Percentiles rank a stretch among this genome's conserved stretches.
Evolutionary conservation across 2,797 vertebrate species (phyloP).

Genomic region (Acipenser oxyrinchus): DNA sequence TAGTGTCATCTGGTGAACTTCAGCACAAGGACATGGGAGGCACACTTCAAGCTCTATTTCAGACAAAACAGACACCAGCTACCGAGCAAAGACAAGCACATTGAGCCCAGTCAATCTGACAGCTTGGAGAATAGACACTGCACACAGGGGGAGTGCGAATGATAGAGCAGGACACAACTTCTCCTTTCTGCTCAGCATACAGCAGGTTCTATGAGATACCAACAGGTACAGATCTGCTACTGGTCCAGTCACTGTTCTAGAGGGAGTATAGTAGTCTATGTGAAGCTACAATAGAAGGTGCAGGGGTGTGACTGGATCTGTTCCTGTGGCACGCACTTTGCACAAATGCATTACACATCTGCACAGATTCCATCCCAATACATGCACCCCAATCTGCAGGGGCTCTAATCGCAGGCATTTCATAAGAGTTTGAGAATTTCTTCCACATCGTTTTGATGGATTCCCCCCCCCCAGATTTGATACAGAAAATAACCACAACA

Average conservation of each 20-base stretch:
- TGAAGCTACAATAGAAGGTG: constrained; percentile 1
- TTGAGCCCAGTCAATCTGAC: constrained; percentile 1
- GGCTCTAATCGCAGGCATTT: no score
- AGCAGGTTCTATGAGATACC: constrained; percentile 4
- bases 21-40: constrained; percentile 34
- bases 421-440: no score
- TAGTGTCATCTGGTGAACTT: constrained; percentile 38
- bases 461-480: no score
- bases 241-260: neutral
- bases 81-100: constrained; percentile 6
- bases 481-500: no score
- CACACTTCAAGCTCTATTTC: constrained; percentile 16
- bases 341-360: constrained; percentile 7
- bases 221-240: neutral
- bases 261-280: neutral
- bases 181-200: neutral
- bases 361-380: constrained; percentile 5
- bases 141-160: neutral
- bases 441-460: no score
- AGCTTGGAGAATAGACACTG: constrained; percentile 11
- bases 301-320: constrained; percentile 1
- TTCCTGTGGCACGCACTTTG: neutral
- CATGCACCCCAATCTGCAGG: neutral
- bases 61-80: constrained; percentile 8
- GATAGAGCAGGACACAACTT: neutral